Percentiles rank a stretch among this genome's conserved stretches.
These are phyloP conservation scores for Nibea albiflora DNA, from an alignment of 2,113 vertebrate genomes.

Conservation along the genomic window DNA sequence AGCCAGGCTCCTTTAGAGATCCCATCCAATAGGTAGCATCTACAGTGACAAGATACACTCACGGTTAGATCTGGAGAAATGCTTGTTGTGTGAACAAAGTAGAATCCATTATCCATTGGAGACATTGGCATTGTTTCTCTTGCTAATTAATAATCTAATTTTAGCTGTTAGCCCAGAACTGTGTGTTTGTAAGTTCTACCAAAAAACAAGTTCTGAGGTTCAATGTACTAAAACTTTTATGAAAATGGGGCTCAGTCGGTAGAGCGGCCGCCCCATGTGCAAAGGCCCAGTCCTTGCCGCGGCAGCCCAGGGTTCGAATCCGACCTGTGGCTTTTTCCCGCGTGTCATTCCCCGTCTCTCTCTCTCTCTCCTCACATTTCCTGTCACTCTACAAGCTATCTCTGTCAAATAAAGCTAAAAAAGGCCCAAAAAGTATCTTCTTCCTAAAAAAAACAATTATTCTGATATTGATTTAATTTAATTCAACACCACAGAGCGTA, in stretches of 20 bases:
- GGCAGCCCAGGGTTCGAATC: too few species aligned
- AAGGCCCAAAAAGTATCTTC: too few species aligned
- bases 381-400: too few species aligned
- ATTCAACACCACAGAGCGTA: not conserved
- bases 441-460: too few species aligned
- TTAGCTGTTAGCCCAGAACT: not conserved
- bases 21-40: slow-evolving; percentile 97
- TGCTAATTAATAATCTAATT: not conserved
- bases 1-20: slow-evolving; percentile 98
- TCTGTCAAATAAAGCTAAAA: too few species aligned
- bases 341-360: too few species aligned
- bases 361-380: too few species aligned
- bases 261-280: too few species aligned
- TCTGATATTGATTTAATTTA: not conserved
- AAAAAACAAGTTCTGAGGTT: not conserved
- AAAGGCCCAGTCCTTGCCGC: too few species aligned
- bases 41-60: slow-evolving; percentile 67
- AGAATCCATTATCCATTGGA: not conserved
- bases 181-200: not conserved
- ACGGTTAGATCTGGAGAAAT: slow-evolving; percentile 23
- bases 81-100: not conserved
- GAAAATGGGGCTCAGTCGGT: too few species aligned
- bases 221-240: too few species aligned
- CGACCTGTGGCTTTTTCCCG: too few species aligned
- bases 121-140: not conserved